These are phyloP conservation scores for Aphelenchoides fujianensis DNA, from an alignment of 1,140 invertebrate genomes.

Conservation along the genomic window DNA sequence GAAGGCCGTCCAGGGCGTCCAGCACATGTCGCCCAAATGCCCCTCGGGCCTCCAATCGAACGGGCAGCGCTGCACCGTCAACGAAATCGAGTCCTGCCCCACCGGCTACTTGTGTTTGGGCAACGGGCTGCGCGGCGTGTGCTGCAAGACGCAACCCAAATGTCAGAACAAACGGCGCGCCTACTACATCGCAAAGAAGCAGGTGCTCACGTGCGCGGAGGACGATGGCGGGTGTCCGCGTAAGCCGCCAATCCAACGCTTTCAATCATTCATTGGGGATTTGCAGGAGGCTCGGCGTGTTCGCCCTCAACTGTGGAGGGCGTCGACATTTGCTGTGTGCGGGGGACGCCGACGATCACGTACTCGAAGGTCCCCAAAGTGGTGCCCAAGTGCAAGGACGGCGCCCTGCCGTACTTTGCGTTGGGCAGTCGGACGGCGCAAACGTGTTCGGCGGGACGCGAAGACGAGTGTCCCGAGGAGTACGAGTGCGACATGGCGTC, in stretches of 20 bases:
- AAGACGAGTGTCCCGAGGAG: conserved; percentile 53
- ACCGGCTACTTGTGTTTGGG: conserved; percentile 53
- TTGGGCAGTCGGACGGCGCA: conserved; percentile 49
- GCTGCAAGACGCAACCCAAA: conserved; percentile 56
- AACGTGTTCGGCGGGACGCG: conserved; percentile 28
- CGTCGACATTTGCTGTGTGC: conserved; percentile 58
- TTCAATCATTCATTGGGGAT: no score
- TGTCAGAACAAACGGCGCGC: conserved; percentile 46
- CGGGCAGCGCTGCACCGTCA: conserved; percentile 48
- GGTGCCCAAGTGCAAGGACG: conserved; percentile 53
- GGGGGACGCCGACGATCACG: conserved; percentile 27
- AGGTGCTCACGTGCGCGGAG: conserved; percentile 57
- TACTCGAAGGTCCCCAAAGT: conserved; percentile 45
- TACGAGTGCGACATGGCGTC: conserved; percentile 44
- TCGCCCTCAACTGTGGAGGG: conserved; percentile 50
- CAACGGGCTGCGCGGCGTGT: conserved; percentile 40
- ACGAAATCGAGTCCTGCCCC: conserved; percentile 53
- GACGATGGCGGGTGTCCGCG: conserved; percentile 49
- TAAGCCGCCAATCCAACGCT: no score
- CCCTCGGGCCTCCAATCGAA: conserved; percentile 49
- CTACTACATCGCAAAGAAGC: conserved; percentile 53
- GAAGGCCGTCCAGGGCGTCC: conserved; percentile 13
- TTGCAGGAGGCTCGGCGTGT: conserved; percentile 53
- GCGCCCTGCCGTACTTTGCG: conserved; percentile 46
- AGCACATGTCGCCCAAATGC: conserved; percentile 38